phyloP scores from a whole-genome alignment of 2,797 vertebrate genomes.

The Gymnothorax reevesii region DNA sequence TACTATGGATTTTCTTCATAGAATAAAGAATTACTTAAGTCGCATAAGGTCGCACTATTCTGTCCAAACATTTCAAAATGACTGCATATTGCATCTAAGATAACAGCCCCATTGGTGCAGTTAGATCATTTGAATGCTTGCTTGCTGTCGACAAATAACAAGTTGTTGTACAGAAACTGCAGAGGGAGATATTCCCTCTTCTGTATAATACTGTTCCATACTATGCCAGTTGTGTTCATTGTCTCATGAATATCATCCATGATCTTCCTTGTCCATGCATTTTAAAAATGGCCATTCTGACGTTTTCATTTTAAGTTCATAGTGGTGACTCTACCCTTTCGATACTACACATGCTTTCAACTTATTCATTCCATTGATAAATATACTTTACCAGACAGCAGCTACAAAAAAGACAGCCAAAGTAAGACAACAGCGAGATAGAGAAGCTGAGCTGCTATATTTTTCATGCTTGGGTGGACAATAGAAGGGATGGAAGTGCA shows the following conservation, averaged over 20 bases:
- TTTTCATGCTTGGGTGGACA: too few species aligned
- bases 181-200: conserved; percentile 64
- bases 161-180: conserved; percentile 48
- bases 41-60: background rate
- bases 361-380: too few species aligned
- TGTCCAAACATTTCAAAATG: background rate
- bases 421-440: too few species aligned
- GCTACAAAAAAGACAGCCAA: too few species aligned
- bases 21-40: background rate
- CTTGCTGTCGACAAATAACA: background rate
- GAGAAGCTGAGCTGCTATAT: too few species aligned
- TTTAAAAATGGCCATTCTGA: background rate
- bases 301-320: background rate
- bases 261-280: background rate
- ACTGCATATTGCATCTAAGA: background rate
- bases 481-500: too few species aligned
- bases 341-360: background rate
- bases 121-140: background rate
- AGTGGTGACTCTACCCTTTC: background rate
- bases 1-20: background rate
- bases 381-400: too few species aligned
- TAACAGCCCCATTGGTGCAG: background rate
- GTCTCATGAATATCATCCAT: background rate
- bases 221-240: background rate
- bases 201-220: background rate